Conservation (phyloP, 2,888 invertebrate species). For the Parnassius apollo region DNA sequence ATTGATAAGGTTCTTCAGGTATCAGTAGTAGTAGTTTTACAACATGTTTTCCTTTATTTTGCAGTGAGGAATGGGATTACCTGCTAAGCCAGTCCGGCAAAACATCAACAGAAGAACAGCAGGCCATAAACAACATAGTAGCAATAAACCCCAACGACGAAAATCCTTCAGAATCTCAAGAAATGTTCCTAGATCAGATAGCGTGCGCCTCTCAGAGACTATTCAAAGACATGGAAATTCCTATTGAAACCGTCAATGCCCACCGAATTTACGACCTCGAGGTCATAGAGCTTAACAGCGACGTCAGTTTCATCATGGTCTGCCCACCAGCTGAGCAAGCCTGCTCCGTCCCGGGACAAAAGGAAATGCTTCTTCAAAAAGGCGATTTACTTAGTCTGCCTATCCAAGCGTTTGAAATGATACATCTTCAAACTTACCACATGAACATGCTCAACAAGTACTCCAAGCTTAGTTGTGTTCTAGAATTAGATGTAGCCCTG, state of each 20-base stretch:
- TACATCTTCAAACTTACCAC: constrained; percentile 97
- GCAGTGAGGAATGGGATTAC: constrained; percentile 97
- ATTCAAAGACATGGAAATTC: constrained; percentile 90
- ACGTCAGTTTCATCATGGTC: constrained; percentile 95
- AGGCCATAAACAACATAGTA: constrained; percentile 57
- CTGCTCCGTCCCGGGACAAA: constrained; percentile 93
- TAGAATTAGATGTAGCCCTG: constrained; percentile 94
- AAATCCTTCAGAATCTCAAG: constrained; percentile 87
- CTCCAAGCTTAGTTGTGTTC: constrained; percentile 94
- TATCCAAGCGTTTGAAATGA: constrained; percentile 96
- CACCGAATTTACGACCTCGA: constrained; percentile 96
- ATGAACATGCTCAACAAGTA: constrained; percentile 94
- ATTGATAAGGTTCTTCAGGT: too few species aligned
- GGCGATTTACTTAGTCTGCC: constrained; percentile 94
- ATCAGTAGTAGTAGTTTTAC: too few species aligned
- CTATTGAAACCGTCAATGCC: constrained; percentile 83
- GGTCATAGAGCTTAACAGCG: constrained; percentile 94
- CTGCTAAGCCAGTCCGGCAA: constrained; percentile 83
- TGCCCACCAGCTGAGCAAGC: constrained; percentile 96
- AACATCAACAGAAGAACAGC: constrained; percentile 48
- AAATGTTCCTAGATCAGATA: constrained; percentile 89
- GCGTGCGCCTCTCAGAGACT: constrained; percentile 87
- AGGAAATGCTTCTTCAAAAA: constrained; percentile 91
- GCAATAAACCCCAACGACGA: constrained; percentile 54
- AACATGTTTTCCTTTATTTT: constrained; percentile 38